phyloP scores from a whole-genome alignment of 1,140 invertebrate species.

The Heliconius congener region DNA sequence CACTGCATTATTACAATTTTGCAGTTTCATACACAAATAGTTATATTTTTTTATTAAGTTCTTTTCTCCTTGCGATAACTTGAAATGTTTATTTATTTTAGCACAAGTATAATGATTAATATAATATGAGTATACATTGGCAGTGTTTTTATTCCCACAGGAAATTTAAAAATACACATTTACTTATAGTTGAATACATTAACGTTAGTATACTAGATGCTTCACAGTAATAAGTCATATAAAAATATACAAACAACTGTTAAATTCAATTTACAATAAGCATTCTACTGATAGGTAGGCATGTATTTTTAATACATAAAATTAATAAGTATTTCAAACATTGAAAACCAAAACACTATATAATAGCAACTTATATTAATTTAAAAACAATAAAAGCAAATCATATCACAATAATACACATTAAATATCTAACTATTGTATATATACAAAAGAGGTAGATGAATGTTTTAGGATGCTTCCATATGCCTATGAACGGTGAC shows the following conservation, averaged over 20 bases:
- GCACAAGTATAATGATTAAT: neutral
- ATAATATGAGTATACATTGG: conserved; percentile 10
- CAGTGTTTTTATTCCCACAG: neutral
- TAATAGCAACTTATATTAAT: conserved; percentile 1
- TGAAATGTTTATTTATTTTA: neutral
- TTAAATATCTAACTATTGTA: conserved; percentile 33
- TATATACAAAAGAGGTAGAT: conserved; percentile 70
- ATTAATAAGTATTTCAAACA: conserved; percentile 13
- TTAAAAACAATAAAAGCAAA: conserved; percentile 23
- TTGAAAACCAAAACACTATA: conserved; percentile 16
- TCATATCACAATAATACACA: conserved; percentile 45
- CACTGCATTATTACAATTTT: neutral
- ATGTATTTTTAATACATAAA: conserved; percentile 24
- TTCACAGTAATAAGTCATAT: conserved; percentile 4
- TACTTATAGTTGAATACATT: neutral
- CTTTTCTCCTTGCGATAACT: neutral
- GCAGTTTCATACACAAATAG: neutral
- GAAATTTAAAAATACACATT: conserved; percentile 5
- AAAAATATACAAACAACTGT: conserved; percentile 15
- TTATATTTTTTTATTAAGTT: neutral
- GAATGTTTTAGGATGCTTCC: conserved; percentile 83
- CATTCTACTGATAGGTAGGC: neutral
- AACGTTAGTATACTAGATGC: neutral
- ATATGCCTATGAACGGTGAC: conserved; percentile 93
- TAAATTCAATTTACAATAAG: neutral